A percentile compares a stretch with the other conserved stretches of the same genome.
Evolutionary conservation across 2,113 vertebrate genomes (phyloP).

Genomic region (Amia ocellicauda): DNA sequence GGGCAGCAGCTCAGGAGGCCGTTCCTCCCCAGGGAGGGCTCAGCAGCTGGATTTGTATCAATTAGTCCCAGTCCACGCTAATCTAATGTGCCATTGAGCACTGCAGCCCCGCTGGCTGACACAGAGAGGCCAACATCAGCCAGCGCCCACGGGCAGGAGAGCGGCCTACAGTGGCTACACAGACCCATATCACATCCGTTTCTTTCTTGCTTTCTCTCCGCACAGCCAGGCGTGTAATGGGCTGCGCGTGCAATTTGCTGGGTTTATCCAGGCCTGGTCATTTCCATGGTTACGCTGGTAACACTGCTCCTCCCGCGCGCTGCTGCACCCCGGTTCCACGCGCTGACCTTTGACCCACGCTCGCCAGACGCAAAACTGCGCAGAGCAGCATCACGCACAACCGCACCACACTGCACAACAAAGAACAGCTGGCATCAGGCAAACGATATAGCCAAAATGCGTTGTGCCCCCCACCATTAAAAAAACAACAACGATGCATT

Average conservation of each 20-base stretch:
- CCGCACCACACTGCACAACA: not conserved
- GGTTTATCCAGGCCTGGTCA: slow-evolving; percentile 29
- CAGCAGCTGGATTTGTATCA: not conserved
- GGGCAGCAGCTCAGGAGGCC: too few relatives aligned
- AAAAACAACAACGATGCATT: too few relatives aligned
- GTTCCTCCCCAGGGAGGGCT: not conserved
- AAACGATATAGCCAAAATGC: too few relatives aligned
- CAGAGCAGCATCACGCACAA: not conserved
- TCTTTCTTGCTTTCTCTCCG: not conserved
- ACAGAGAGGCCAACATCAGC: not conserved
- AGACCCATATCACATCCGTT: slow-evolving; percentile 6
- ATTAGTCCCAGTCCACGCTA: slow-evolving; percentile 7
- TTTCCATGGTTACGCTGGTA: slow-evolving; percentile 40
- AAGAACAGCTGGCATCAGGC: too few relatives aligned
- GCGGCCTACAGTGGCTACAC: slow-evolving; percentile 11
- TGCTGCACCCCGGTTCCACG: slow-evolving; percentile 6
- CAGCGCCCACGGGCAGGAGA: not conserved
- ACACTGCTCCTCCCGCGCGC: slow-evolving; percentile 15
- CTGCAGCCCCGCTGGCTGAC: not conserved
- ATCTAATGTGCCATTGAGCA: slow-evolving; percentile 19
- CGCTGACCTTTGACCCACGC: slow-evolving; percentile 17
- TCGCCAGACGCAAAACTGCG: not conserved
- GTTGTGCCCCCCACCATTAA: too few relatives aligned
- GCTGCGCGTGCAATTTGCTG: slow-evolving; percentile 26
- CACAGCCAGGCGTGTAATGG: slow-evolving; percentile 32